phyloP scores from a whole-genome alignment of 2,797 vertebrate genomes.

The Chromobotia macracanthus region DNA sequence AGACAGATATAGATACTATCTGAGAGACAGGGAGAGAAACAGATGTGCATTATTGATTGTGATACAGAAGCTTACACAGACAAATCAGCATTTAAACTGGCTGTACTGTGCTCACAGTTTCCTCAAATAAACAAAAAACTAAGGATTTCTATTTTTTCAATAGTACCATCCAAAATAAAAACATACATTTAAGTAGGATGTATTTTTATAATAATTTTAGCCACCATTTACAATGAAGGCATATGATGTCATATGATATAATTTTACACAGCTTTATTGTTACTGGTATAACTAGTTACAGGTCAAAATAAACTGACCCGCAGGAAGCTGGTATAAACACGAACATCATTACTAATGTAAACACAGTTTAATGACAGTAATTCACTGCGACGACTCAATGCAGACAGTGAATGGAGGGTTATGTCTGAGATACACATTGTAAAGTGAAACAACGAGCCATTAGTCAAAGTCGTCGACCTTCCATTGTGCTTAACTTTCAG shows the following conservation, averaged over 20 bases:
- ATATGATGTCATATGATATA: not conserved
- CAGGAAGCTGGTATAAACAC: slow-evolving; percentile 6
- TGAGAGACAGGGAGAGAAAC: slow-evolving; percentile 8
- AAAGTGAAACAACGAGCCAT: not conserved
- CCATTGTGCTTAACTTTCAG: not conserved
- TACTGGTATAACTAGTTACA: no score
- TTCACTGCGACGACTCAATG: slow-evolving; percentile 8
- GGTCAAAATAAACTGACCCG: slow-evolving; percentile 37
- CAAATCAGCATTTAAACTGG: slow-evolving; percentile 5
- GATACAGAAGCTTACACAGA: not conserved
- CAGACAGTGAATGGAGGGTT: not conserved
- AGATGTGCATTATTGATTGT: slow-evolving; percentile 25
- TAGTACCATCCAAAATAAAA: no score
- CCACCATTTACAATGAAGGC: not conserved
- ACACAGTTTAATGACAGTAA: slow-evolving; percentile 23
- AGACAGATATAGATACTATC: slow-evolving; percentile 24
- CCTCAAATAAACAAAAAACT: not conserved
- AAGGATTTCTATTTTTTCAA: not conserved
- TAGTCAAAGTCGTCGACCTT: not conserved
- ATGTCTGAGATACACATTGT: not conserved
- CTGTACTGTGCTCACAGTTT: not conserved
- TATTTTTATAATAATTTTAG: not conserved
- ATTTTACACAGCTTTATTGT: no score
- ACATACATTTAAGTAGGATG: slow-evolving; percentile 4
- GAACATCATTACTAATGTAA: slow-evolving; percentile 43